Percentiles rank a stretch among this genome's conserved stretches.
Evolutionary conservation across 2,113 vertebrate genomes (phyloP).

Genomic region (Plestiodon gilberti): DNA sequence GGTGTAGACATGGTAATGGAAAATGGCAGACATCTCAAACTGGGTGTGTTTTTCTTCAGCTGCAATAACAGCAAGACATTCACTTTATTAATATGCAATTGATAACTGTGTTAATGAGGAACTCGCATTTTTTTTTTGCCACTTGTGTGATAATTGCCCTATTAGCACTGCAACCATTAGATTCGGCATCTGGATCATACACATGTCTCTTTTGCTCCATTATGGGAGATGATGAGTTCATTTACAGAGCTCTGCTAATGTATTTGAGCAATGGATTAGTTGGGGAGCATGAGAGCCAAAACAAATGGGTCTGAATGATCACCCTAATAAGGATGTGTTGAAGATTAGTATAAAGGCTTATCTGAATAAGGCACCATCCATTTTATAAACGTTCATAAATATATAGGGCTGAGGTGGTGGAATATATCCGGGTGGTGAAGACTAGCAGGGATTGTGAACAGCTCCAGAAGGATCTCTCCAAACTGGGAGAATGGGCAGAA

Average conservation of each 20-base stretch:
- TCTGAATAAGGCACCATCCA: constrained; percentile 42
- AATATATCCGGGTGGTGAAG: too few relatives aligned
- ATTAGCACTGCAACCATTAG: constrained; percentile 61
- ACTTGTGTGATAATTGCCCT: constrained; percentile 62
- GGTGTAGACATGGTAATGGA: constrained; percentile 45
- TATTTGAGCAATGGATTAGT: not conserved
- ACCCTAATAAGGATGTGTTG: constrained; percentile 3
- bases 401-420: too few relatives aligned
- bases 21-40: constrained; percentile 65
- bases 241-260: constrained; percentile 20
- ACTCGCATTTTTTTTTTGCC: constrained; percentile 38
- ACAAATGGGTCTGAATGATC: not conserved
- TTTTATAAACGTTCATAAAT: constrained; percentile 42
- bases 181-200: constrained; percentile 22
- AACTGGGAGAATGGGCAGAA: too few relatives aligned
- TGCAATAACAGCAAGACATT: constrained; percentile 42
- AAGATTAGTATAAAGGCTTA: constrained; percentile 41
- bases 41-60: constrained; percentile 17
- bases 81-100: constrained; percentile 61
- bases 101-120: constrained; percentile 63
- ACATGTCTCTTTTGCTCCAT: constrained; percentile 37
- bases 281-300: not conserved
- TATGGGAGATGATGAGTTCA: constrained; percentile 10
- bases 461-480: too few relatives aligned
- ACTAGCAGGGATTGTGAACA: too few relatives aligned